Base-by-base conservation (phyloP, 23 tunicate genomes). In the Ciona savignyi region DNA sequence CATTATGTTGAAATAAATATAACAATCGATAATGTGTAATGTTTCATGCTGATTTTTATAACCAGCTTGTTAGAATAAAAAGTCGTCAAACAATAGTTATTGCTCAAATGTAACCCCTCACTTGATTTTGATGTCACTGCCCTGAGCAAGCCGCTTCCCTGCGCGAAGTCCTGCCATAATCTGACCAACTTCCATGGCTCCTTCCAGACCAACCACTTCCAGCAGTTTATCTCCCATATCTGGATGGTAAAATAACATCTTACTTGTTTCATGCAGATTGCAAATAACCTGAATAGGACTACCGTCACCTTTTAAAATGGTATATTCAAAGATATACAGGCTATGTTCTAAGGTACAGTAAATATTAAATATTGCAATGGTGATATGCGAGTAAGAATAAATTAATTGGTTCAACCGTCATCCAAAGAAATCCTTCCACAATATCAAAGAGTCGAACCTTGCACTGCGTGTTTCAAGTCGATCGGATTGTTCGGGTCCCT, bases 181-280 rank as follows among this genome's bases (percentile, higher is more conserved):
- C 63, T 87, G 95, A 2, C 95, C 95, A 25, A 87, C 95, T 49
- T 87, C 95, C 86, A 87, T 81, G 6, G 86, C 86, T 30, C 86
- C 95, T 68, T 77, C 95, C 32, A 87, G 34, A 6, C 86, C 95
- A 29, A 87, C 95, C 1, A 87, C 79, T 66, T 87, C 95, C 15
- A 87, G 62, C 73, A 64, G 51, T 27, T 76, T 76, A 48, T 87
- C 95, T 1, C 95, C 95, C 83, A 81, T 87, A 32, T 85, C 95
- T 87, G 33, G 25, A 87, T 33, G 32, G n/a, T n/a, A n/a, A n/a
- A n/a, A n/a, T n/a, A n/a, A n/a, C n/a, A n/a, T n/a, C n/a, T n/a
- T n/a, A n/a, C n/a, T n/a, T n/a, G n/a, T n/a, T n/a, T n/a, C n/a
- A n/a, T n/a, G n/a, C n/a, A n/a, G n/a, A n/a, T n/a, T n/a, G n/a